Evolutionary conservation across 2,888 invertebrate genomes (phyloP), one percentile per base, ranked within the genome.

Genomic region (Meghimatium bilineatum): DNA sequence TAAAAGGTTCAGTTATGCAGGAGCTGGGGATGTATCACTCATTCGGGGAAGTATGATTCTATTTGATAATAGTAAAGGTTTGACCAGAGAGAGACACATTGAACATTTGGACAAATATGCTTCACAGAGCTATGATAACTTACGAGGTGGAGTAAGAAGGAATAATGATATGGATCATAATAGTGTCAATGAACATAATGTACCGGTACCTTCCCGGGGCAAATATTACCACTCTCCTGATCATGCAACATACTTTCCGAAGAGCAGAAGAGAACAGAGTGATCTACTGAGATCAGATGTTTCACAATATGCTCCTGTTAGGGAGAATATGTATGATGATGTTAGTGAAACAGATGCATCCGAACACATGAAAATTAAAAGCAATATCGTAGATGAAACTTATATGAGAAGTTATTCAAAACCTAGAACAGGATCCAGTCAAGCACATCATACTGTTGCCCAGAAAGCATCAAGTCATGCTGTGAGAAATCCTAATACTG

Each of bases 1-100:
- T 75, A 84, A 84, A 60, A 44, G 84, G 56, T 84, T 84, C 36
- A 84, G 84, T 29, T 84, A 84, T 75, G 84, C 84, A 44, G 84
- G 84, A 5, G 44, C 38, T 66, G 84, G 84, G 17, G 84, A 84
- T 75, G 69, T 67, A 14, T 69, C 83, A 12, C 44, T 83, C 20
- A 52, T n/a, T 6, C 69, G 63, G 36, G 75, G 60, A 1, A 56
- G 49, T 49, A 23, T 74, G 32, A 71, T 60, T 76, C 83, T 38
- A 20, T 76, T 66, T 36, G 5, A 32, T 67, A 49, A 32, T 36
- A 75, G 82, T 0, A 63, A 67, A 34, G 82, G 82, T 29, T 44
- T 82, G 34, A 38, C 67, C 44, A 38, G 82, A 56, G 82, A 76
- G 17, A 75, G 34, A 26, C 75, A 66, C 14, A 10, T n/a, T 20